These are phyloP conservation scores for Leptinotarsa defecta DNA, from an alignment of 1,140 invertebrate species.

Conservation along the genomic window DNA sequence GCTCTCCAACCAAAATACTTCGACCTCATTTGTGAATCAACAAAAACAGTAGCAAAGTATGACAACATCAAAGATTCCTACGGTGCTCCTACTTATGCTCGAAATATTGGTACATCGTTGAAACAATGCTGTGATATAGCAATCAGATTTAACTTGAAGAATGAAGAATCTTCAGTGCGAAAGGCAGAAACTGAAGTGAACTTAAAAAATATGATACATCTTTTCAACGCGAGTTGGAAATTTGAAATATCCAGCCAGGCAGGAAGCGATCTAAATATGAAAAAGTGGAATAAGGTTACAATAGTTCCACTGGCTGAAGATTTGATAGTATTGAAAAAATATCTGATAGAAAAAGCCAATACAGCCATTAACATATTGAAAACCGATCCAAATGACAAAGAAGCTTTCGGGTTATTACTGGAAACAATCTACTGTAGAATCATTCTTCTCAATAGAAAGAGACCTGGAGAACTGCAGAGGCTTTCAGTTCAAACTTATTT, in stretches of 20 bases:
- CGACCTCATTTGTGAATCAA: conserved; percentile 1
- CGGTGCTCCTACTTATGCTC: background rate
- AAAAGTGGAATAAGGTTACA: conserved; percentile 51
- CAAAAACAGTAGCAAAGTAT: no score
- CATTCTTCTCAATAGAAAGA: conserved; percentile 25
- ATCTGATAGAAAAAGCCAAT: conserved; percentile 33
- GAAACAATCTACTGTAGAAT: conserved; percentile 44
- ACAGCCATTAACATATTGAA: conserved; percentile 26
- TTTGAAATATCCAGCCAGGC: conserved; percentile 45
- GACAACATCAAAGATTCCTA: no score
- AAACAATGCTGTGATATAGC: background rate
- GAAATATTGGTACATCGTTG: background rate
- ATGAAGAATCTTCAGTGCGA: background rate
- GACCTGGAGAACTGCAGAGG: conserved; percentile 19
- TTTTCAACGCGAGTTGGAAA: conserved; percentile 26
- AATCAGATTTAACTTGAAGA: background rate
- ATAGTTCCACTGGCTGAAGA: conserved; percentile 51
- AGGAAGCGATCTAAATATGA: conserved; percentile 44
- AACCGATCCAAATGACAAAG: conserved; percentile 24
- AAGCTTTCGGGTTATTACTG: conserved; percentile 36
- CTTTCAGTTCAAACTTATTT: conserved; percentile 19
- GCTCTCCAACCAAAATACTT: no score
- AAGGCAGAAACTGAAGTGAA: background rate
- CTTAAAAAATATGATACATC: conserved; percentile 25
- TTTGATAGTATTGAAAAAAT: conserved; percentile 38